Conservation (phyloP, 2,797 vertebrate species). For the Smutsia temminckii region DNA sequence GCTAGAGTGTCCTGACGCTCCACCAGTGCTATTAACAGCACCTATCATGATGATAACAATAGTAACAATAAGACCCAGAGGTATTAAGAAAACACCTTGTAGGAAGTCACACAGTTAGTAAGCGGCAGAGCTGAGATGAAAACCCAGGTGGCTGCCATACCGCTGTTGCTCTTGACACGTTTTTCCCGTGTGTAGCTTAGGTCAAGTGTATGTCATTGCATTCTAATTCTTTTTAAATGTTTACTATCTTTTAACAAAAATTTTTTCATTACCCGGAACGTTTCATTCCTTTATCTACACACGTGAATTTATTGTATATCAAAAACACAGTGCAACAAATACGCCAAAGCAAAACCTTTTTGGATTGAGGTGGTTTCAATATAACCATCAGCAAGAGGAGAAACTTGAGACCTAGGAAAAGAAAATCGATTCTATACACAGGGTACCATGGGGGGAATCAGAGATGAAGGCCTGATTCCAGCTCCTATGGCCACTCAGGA, state of each 20-base stretch:
- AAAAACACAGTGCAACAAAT: neutral
- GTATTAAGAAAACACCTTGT: neutral
- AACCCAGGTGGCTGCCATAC: neutral
- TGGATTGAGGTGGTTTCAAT: neutral
- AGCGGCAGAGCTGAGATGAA: neutral
- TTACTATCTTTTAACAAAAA: constrained; percentile 21
- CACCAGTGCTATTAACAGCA: neutral
- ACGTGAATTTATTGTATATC: neutral
- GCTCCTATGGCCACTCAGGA: neutral
- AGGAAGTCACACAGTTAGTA: neutral
- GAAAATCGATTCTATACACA: neutral
- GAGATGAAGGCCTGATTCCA: neutral
- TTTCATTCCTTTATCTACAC: constrained; percentile 10
- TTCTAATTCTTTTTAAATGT: neutral
- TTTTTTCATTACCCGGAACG: neutral
- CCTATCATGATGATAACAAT: neutral
- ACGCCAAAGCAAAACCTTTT: neutral
- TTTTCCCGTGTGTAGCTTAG: neutral
- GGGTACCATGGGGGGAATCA: neutral
- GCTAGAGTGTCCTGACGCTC: too few species aligned
- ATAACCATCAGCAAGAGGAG: neutral
- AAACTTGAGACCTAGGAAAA: neutral
- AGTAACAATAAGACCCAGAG: neutral
- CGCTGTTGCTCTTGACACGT: neutral
- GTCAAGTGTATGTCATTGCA: neutral